Evolutionary conservation across 2,888 invertebrate species (phyloP).

Genomic region (Pterobdella sp.): DNA sequence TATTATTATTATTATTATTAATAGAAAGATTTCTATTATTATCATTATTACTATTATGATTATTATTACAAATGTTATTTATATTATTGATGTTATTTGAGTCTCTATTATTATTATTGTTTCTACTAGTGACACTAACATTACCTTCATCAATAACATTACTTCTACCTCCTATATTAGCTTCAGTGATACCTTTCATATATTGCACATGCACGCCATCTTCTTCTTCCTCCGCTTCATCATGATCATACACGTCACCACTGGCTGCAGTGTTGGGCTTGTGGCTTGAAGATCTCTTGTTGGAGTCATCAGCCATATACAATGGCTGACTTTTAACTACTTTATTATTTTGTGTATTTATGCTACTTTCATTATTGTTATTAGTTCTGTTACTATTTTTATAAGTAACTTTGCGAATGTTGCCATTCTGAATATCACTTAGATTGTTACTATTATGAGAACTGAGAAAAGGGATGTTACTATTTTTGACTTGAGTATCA

Average conservation of each 20-base stretch:
- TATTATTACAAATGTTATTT: constrained; percentile 7
- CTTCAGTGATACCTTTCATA: not conserved
- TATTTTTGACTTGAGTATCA: not conserved
- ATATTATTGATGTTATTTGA: not conserved
- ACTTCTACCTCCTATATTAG: not conserved
- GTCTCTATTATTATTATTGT: not conserved
- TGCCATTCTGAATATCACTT: not conserved
- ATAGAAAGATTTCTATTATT: not conserved
- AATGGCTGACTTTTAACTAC: not conserved
- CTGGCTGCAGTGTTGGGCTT: constrained; percentile 5
- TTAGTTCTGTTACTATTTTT: not conserved
- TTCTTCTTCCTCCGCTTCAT: not conserved
- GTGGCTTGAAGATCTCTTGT: not conserved
- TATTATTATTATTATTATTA: constrained; percentile 6
- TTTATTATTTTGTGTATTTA: not conserved
- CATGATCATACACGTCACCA: not conserved
- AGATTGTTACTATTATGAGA: not conserved
- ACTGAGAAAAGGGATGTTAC: no score
- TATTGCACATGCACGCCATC: not conserved
- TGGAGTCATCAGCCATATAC: not conserved
- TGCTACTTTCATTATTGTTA: not conserved
- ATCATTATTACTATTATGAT: not conserved
- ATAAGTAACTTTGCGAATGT: not conserved
- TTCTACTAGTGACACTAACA: not conserved
- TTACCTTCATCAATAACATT: not conserved